A percentile compares a stretch with the other conserved stretches of the same genome.
Conservation (phyloP, 2,888 invertebrate species). For the Ochropleura leucogaster region DNA sequence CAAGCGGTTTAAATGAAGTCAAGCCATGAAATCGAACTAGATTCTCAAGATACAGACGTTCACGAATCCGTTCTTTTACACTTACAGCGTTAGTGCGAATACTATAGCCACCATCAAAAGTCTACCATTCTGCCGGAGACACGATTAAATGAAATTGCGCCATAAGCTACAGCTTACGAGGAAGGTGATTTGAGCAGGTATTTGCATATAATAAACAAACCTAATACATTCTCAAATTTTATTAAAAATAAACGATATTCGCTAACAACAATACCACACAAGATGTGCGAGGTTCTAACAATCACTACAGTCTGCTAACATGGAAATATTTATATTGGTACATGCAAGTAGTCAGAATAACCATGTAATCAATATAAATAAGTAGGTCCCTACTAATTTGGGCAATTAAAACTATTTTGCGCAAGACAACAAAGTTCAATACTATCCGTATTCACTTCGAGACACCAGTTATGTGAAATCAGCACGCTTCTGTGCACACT, state of each 20-base stretch:
- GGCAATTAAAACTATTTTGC: too few species aligned
- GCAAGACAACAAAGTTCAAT: too few species aligned
- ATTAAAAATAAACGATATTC: constrained; percentile 49
- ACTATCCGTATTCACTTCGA: too few species aligned
- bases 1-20: background rate
- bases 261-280: constrained; percentile 37
- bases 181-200: background rate
- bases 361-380: too few species aligned
- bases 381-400: too few species aligned
- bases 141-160: background rate
- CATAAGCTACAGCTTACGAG: background rate
- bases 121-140: too few species aligned
- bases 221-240: constrained; percentile 22
- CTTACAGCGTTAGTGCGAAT: background rate
- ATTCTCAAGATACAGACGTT: background rate
- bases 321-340: constrained; percentile 3
- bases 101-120: too few species aligned
- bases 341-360: too few species aligned
- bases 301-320: constrained; percentile 33
- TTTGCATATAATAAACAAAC: constrained; percentile 15
- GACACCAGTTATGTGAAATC: too few species aligned
- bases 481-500: too few species aligned
- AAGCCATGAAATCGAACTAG: background rate
- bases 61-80: background rate
- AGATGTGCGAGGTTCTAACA: constrained; percentile 34